Conservation (phyloP, 2,797 vertebrate species). For the Pagetopsis macropterus region DNA sequence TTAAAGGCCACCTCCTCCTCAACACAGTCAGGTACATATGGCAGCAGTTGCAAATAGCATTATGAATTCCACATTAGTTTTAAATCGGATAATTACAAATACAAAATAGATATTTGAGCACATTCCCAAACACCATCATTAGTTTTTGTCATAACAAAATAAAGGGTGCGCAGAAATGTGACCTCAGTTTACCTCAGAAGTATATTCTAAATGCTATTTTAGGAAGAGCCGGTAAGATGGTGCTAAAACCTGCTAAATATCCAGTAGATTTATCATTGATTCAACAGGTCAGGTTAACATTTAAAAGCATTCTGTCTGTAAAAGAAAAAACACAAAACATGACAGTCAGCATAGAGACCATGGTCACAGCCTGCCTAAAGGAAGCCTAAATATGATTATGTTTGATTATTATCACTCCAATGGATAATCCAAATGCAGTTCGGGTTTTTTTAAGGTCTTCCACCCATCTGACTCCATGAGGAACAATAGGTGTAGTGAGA, state of each 20-base stretch:
- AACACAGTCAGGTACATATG: constrained; percentile 32
- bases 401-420: neutral
- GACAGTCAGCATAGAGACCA: neutral
- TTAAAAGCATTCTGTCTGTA: constrained; percentile 40
- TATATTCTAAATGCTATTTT: neutral
- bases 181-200: constrained; percentile 21
- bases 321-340: neutral
- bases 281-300: constrained; percentile 66
- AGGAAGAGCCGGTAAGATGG: too few relatives aligned
- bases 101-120: neutral
- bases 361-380: constrained; percentile 1
- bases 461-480: constrained; percentile 20
- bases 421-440: neutral
- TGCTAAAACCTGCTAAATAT: constrained; percentile 12
- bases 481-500: constrained; percentile 50
- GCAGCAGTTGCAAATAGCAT: constrained; percentile 15
- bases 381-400: neutral
- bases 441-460: neutral
- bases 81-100: neutral
- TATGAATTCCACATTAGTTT: constrained; percentile 4
- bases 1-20: constrained; percentile 43
- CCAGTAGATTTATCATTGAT: constrained; percentile 21
- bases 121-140: neutral
- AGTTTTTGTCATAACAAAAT: neutral
- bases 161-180: neutral